Conservation (phyloP, 2,797 vertebrate species). For the Propithecus perrieri region DNA sequence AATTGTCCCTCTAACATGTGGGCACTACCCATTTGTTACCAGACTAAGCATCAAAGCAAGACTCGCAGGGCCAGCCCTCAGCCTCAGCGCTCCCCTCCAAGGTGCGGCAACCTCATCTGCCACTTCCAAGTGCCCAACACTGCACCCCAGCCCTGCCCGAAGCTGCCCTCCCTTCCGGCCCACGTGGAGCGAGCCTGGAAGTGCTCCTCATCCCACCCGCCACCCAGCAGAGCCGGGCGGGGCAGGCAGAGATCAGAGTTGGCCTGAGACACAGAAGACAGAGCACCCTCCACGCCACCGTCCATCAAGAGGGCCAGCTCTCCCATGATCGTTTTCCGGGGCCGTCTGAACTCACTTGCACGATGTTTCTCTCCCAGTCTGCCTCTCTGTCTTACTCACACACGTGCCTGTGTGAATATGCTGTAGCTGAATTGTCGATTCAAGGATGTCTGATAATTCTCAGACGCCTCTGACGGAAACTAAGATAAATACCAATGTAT, state of each 20-base stretch:
- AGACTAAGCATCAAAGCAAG: not conserved
- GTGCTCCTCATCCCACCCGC: not conserved
- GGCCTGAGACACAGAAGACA: not conserved
- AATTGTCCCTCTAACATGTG: not conserved
- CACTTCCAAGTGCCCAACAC: not conserved
- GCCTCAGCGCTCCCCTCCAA: not conserved
- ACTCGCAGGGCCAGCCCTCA: not conserved
- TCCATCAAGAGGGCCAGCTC: not conserved
- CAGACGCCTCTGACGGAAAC: not conserved
- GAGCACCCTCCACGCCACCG: not conserved
- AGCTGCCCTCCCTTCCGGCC: not conserved
- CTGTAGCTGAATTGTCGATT: not conserved
- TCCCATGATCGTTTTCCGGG: not conserved
- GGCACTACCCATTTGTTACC: accelerated
- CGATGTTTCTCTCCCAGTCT: not conserved
- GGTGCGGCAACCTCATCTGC: not conserved
- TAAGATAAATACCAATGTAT: not conserved
- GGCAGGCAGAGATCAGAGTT: not conserved
- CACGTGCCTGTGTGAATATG: not conserved
- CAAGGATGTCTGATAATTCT: not conserved
- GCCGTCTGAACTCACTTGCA: not conserved
- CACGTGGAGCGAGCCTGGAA: not conserved
- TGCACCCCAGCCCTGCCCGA: not conserved
- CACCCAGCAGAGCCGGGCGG: not conserved
- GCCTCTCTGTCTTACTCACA: not conserved